Percentiles rank a stretch among this genome's conserved stretches.
phyloP scores from a whole-genome alignment of 35 echinoderm and acorn worm species.

The Nesometra sesokonis region DNA sequence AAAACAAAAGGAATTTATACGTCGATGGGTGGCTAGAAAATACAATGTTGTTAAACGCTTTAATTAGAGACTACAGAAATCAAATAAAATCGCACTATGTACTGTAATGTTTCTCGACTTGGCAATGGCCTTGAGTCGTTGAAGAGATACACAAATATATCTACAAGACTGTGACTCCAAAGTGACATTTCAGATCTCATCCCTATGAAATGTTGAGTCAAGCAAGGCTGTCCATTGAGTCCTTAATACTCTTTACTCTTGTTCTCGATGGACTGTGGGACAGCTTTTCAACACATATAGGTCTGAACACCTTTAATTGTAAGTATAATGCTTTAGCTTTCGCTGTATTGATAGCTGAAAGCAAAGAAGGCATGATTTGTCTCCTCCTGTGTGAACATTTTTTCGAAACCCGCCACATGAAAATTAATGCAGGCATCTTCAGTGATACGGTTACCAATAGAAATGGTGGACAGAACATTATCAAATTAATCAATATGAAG shows the following conservation, averaged over 20 bases:
- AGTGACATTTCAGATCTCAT: not conserved
- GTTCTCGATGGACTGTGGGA: not conserved
- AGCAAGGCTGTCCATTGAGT: conserved; percentile 15
- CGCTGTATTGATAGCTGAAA: not conserved
- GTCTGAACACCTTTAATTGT: not conserved
- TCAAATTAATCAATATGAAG: no score
- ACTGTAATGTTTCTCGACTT: conserved; percentile 18
- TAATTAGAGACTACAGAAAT: not conserved
- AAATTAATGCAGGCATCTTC: no score
- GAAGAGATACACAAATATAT: not conserved
- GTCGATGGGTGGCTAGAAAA: conserved; percentile 25
- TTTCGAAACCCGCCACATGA: no score
- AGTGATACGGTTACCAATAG: no score
- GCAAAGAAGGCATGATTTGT: no score
- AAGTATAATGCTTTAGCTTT: not conserved
- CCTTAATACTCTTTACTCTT: conserved; percentile 2
- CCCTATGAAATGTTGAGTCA: conserved; percentile 1
- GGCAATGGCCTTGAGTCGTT: not conserved
- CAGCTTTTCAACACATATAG: not conserved
- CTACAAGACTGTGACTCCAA: not conserved
- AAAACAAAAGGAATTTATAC: conserved; percentile 22
- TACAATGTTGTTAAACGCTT: not conserved
- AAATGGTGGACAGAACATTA: no score
- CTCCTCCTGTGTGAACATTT: no score
- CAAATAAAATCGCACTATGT: not conserved